A percentile compares a stretch with the other conserved stretches of the same genome.
Conservation (phyloP, 2,888 invertebrate species). For the Bimastos eiseni region DNA sequence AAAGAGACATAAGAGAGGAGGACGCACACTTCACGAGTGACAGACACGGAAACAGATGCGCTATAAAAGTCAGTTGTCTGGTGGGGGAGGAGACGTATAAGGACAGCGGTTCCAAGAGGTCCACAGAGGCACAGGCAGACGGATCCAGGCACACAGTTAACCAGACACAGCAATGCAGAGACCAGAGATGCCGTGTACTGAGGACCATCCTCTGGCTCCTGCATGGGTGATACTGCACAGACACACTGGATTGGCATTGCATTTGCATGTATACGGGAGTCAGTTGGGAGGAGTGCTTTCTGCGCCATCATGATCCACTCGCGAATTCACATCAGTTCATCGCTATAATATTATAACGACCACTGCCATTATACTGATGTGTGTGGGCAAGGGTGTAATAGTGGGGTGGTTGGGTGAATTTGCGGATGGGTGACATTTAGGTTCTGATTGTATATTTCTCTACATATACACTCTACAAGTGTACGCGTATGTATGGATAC, state of each 20-base stretch:
- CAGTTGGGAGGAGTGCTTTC: not conserved
- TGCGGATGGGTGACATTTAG: not conserved
- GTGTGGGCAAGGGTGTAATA: not conserved
- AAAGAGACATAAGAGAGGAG: not conserved
- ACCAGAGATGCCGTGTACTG: not conserved
- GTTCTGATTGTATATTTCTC: no score
- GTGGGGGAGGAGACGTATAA: not conserved
- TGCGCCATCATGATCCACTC: not conserved
- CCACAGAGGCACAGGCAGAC: not conserved
- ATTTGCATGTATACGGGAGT: not conserved
- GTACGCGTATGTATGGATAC: no score
- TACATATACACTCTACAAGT: no score
- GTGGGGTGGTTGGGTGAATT: not conserved
- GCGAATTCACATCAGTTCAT: not conserved
- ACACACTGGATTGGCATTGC: conserved; percentile 1
- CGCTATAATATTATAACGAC: not conserved
- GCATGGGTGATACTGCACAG: not conserved
- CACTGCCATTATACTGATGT: not conserved
- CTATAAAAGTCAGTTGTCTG: not conserved
- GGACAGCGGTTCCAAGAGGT: no score
- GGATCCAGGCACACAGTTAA: not conserved
- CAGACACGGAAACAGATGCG: not conserved
- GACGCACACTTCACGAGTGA: not conserved
- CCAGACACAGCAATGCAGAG: not conserved
- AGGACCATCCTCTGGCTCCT: not conserved